Evolutionary conservation across 2,888 invertebrate species (phyloP).

Genomic region (Vesta saturnalis): DNA sequence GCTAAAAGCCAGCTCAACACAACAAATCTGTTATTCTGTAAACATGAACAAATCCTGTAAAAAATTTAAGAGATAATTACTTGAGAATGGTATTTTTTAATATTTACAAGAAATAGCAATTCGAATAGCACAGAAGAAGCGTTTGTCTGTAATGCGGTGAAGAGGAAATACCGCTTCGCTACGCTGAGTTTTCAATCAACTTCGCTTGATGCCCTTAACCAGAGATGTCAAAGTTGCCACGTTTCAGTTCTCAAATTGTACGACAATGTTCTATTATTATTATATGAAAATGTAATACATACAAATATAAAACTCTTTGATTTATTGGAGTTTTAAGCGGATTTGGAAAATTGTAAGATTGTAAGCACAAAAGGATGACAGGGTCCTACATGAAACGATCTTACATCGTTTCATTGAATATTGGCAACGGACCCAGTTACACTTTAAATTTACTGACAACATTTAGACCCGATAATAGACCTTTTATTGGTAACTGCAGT

Average conservation of each 20-base stretch:
- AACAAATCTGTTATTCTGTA: neutral
- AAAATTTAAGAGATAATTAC: conserved; percentile 25
- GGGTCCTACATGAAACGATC: conserved; percentile 15
- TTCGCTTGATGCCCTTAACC: conserved; percentile 58
- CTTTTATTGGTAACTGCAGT: conserved; percentile 55
- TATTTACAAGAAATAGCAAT: conserved; percentile 29
- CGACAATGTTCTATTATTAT: conserved; percentile 23
- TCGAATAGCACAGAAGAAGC: conserved; percentile 47
- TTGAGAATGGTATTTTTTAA: conserved; percentile 24
- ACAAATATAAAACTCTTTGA: neutral
- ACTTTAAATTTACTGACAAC: conserved; percentile 29
- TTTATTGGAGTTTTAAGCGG: conserved; percentile 7
- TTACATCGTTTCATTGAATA: conserved; percentile 16
- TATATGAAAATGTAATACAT: conserved; percentile 5
- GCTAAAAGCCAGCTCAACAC: conserved; percentile 1
- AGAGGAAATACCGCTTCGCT: conserved; percentile 54
- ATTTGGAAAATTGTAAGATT: conserved; percentile 14
- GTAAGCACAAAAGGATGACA: conserved; percentile 16
- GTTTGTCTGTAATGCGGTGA: conserved; percentile 54
- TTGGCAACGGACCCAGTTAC: conserved; percentile 6
- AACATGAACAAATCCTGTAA: conserved; percentile 11
- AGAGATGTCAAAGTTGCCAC: conserved; percentile 49
- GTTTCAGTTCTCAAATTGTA: conserved; percentile 32
- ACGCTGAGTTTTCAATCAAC: conserved; percentile 62
- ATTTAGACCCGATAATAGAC: conserved; percentile 47